Evolutionary conservation across 2,888 invertebrate species (phyloP).

Genomic region (Cryptus armator): DNA sequence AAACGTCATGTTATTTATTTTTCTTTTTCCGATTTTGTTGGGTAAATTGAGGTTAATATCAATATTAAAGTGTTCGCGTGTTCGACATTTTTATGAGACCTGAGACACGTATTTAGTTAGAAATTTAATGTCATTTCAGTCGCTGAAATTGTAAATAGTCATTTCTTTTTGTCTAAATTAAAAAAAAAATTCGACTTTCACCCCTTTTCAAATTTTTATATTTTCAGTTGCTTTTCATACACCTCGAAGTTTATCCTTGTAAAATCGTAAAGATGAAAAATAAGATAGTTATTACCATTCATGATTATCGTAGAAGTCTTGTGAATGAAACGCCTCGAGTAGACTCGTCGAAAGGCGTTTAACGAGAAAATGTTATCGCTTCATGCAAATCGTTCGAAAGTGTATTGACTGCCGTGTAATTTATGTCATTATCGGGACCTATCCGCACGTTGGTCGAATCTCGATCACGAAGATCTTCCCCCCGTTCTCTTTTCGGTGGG

Average conservation of each 20-base stretch:
- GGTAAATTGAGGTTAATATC: too few species aligned
- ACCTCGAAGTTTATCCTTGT: not conserved
- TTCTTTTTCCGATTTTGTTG: slow-evolving; percentile 1
- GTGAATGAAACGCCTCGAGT: slow-evolving; percentile 7
- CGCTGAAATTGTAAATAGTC: too few species aligned
- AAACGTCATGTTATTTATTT: too few species aligned
- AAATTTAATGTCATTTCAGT: too few species aligned
- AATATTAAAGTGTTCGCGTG: too few species aligned
- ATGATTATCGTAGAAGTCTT: not conserved
- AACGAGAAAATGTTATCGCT: slow-evolving; percentile 37
- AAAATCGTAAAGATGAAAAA: slow-evolving; percentile 13
- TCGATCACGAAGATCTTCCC: slow-evolving; percentile 53
- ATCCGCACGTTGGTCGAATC: slow-evolving; percentile 55
- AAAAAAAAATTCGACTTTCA: too few species aligned
- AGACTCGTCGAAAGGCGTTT: not conserved
- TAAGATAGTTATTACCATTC: slow-evolving; percentile 16
- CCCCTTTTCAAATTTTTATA: not conserved
- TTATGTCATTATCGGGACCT: slow-evolving; percentile 51
- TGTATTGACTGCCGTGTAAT: slow-evolving; percentile 56
- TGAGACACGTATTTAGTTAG: too few species aligned
- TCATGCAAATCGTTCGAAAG: slow-evolving; percentile 61
- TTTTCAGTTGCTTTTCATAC: not conserved
- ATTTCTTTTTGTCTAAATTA: too few species aligned
- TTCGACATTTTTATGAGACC: too few species aligned
- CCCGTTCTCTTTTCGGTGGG: slow-evolving; percentile 7